Percentiles rank a stretch among this genome's conserved stretches.
Evolutionary conservation across 1,140 invertebrate genomes (phyloP).

Genomic region (Acyrthosiphon pisum): DNA sequence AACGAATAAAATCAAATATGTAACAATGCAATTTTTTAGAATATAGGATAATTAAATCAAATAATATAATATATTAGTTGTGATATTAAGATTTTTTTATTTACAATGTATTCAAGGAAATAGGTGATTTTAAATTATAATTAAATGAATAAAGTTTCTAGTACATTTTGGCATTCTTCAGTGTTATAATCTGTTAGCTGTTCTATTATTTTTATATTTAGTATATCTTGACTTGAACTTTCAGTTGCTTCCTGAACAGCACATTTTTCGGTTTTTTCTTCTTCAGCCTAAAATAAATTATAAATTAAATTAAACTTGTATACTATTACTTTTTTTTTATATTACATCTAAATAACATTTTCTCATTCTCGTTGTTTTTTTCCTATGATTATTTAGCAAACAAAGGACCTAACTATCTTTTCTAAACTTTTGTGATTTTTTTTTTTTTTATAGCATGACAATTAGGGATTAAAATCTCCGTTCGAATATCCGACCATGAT

Average conservation of each 20-base stretch:
- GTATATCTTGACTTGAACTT: constrained; percentile 39
- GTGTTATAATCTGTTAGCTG: constrained; percentile 41
- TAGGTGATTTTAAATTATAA: not conserved
- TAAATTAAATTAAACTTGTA: not conserved
- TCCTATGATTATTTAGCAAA: constrained; percentile 53
- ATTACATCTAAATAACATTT: constrained; percentile 8
- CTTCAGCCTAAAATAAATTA: constrained; percentile 30
- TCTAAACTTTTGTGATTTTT: constrained; percentile 8
- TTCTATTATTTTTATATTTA: constrained; percentile 15
- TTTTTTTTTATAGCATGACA: constrained; percentile 52
- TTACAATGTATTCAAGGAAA: not conserved
- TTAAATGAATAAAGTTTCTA: constrained; percentile 24
- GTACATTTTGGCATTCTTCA: constrained; percentile 33
- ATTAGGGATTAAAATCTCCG: constrained; percentile 60
- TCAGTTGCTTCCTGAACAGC: constrained; percentile 44
- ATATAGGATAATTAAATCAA: too few relatives aligned
- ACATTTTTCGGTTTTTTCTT: constrained; percentile 45
- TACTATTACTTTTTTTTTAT: not conserved
- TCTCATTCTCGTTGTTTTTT: constrained; percentile 44
- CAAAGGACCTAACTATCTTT: constrained; percentile 35
- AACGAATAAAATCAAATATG: too few relatives aligned
- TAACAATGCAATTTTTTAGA: too few relatives aligned
- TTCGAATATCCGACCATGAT: constrained; percentile 69
- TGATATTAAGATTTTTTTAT: not conserved
- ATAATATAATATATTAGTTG: too few relatives aligned